Evolutionary conservation across 2,888 invertebrate genomes (phyloP), one percentile per base, ranked within the genome.

Genomic region (Acanthosepion lycidas): DNA sequence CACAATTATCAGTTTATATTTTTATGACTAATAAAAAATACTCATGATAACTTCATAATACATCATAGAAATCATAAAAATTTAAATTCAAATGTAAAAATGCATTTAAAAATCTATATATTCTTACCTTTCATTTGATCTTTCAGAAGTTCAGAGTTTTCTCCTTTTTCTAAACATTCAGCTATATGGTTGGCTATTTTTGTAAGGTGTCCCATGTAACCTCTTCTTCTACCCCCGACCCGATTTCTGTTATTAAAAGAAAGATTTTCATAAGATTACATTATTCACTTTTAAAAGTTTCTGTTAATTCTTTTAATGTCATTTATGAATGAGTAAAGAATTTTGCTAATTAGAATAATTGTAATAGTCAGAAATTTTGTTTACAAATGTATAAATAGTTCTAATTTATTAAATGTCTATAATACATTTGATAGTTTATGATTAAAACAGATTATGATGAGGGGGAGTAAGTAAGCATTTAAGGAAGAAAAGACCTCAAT

Each of bases 171-270:
- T 95, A 97, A 95, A 95, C 97, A 97, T 95, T 97, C 96, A 78
- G 97, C 97, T 94, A 98, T 96, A 95, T 97, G 97, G 96, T 98
- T 98, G 93, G 98, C 98, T 95, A 98, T 97, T 96, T 97, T 97
- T 48, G 98, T 97, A 96, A 98, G 97, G 97, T 98, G 98, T 15
- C 98, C 98, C 98, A 98, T 98, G 97, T 98, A 98, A 23, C 98
- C 98, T 95, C 97, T 97, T 95, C 98, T 95, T 95, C 95, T 95
- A 64, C 96, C 96, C 93, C 95, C 95, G 91, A 96, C 96, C 95
- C 95, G 93, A 95, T 94, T 95, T 94, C 96, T 96, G 95, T 18
- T 95, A 92, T 33, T 20, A 33, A 94, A 64, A 23, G 0, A 94
- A 94, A 48, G 94, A 26, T 94, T 0, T 91, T 91, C 6, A 91